Evolutionary conservation across 2,797 vertebrate genomes (phyloP).

Genomic region (Enteromius radiatus): DNA sequence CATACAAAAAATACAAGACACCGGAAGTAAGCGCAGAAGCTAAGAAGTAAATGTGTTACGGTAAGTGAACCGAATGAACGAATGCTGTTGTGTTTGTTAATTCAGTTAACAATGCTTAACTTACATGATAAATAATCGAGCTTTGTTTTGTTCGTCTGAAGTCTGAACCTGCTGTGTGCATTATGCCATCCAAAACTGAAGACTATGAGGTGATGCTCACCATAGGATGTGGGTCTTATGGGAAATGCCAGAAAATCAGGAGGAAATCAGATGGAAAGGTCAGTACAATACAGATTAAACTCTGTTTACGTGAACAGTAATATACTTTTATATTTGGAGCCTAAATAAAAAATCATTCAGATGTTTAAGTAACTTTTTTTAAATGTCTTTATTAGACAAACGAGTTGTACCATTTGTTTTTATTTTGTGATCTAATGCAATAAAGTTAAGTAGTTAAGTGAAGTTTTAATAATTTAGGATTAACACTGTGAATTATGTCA

Average conservation of each 20-base stretch:
- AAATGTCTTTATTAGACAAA: no score
- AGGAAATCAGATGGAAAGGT: conserved; percentile 90
- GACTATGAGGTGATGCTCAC: conserved; percentile 91
- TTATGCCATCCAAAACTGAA: conserved; percentile 88
- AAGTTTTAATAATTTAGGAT: background rate
- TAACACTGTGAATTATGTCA: background rate
- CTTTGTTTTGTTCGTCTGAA: background rate
- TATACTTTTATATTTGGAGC: background rate
- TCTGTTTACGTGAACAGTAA: no score
- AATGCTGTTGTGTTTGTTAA: background rate
- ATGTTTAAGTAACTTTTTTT: background rate
- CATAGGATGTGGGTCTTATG: conserved; percentile 92
- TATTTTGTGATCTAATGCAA: background rate
- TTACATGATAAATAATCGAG: background rate
- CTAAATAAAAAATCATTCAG: background rate
- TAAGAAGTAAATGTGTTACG: background rate
- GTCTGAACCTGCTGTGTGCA: background rate
- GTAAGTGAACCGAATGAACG: background rate
- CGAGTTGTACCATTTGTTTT: background rate
- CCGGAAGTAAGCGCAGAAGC: no score
- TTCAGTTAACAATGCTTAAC: background rate
- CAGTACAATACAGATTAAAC: conserved; percentile 23
- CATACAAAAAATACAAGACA: background rate
- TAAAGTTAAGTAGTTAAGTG: background rate
- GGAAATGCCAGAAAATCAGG: conserved; percentile 91